Evolutionary conservation across 2,888 invertebrate genomes (phyloP).

Genomic region (Temnothorax ravouxi): DNA sequence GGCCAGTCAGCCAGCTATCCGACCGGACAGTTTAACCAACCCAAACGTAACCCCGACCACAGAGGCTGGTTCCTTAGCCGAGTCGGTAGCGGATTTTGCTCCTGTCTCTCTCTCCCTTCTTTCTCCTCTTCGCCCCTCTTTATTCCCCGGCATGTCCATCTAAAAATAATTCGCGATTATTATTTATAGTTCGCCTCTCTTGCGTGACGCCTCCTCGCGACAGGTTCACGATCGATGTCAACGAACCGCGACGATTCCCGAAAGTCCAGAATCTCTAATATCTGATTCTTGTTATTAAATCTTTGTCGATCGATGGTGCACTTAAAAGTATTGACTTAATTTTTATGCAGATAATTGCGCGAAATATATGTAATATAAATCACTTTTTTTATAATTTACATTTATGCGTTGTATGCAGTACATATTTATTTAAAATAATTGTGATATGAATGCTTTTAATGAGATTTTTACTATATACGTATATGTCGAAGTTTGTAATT

Average conservation of each 20-base stretch:
- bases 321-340: neutral
- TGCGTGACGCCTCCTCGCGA: slow-evolving; percentile 53
- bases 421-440: neutral
- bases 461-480: neutral
- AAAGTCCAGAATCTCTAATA: neutral
- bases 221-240: slow-evolving; percentile 57
- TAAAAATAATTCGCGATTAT: slow-evolving; percentile 75
- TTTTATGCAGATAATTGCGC: no score
- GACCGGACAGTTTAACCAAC: slow-evolving; percentile 71
- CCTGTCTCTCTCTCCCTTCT: neutral
- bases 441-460: neutral
- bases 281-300: neutral
- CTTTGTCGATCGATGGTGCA: neutral
- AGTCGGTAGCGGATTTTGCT: slow-evolving; percentile 56
- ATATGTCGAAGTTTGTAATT: neutral
- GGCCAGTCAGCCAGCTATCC: slow-evolving; percentile 67
- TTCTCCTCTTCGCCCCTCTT: neutral
- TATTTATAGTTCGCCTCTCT: slow-evolving; percentile 69
- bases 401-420: neutral
- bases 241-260: slow-evolving; percentile 21
- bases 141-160: slow-evolving; percentile 32
- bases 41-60: slow-evolving; percentile 72
- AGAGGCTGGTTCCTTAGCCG: slow-evolving; percentile 53
- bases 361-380: neutral
- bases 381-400: neutral